Conservation (phyloP, 2,888 invertebrate genomes). For the Chrysopilus asiliformis region DNA sequence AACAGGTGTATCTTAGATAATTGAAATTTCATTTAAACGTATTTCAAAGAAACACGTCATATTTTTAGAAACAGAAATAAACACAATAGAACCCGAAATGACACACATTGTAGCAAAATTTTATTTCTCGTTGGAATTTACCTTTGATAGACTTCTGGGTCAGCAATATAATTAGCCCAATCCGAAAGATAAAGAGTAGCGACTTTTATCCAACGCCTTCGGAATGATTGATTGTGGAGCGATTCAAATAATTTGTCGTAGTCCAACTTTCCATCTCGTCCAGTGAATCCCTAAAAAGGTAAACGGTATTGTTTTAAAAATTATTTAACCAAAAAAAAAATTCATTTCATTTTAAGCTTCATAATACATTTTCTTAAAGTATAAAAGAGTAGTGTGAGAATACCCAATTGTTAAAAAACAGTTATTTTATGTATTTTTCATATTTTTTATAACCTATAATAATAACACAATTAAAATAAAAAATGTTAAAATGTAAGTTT, state of each 20-base stretch:
- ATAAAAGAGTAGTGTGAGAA: neutral
- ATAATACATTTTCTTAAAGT: neutral
- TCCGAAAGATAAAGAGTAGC: conserved; percentile 62
- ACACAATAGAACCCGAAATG: too few relatives aligned
- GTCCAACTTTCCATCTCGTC: conserved; percentile 54
- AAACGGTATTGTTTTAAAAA: conserved; percentile 2
- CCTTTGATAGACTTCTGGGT: conserved; percentile 63
- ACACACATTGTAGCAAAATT: too few relatives aligned
- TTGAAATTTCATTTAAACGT: too few relatives aligned
- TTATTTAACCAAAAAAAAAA: neutral
- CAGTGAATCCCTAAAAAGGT: conserved; percentile 42
- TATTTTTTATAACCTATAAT: too few relatives aligned
- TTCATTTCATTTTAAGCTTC: neutral
- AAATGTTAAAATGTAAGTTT: too few relatives aligned
- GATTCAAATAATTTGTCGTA: conserved; percentile 61
- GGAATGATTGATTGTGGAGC: conserved; percentile 66
- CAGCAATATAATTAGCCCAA: conserved; percentile 57
- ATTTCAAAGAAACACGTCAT: too few relatives aligned
- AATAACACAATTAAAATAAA: too few relatives aligned
- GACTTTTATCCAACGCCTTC: conserved; percentile 66
- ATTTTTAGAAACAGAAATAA: too few relatives aligned
- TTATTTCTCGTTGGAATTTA: too few relatives aligned
- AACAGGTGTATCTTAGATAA: too few relatives aligned
- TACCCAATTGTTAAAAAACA: too few relatives aligned
- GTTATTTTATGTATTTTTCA: too few relatives aligned